Evolutionary conservation across 2,888 invertebrate genomes (phyloP).

Genomic region (Tenthredo notha): DNA sequence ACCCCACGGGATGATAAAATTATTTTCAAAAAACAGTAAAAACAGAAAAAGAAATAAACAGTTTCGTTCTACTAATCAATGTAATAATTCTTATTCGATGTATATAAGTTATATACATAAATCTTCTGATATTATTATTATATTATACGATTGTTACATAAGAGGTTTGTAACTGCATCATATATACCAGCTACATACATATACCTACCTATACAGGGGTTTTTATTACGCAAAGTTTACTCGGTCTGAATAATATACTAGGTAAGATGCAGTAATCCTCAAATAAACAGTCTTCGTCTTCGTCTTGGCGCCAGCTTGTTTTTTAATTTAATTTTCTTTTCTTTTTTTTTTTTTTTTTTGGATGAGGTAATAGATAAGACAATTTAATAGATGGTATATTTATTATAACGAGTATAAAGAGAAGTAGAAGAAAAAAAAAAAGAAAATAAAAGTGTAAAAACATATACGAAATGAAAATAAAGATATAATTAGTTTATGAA

Average conservation of each 20-base stretch:
- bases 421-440: background rate
- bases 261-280: background rate
- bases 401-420: background rate
- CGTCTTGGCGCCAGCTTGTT: background rate
- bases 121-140: no score
- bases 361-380: background rate
- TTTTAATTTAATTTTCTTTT: no score
- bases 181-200: no score
- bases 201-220: background rate
- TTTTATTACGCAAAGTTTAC: background rate
- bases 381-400: background rate
- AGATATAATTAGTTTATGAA: slow-evolving; percentile 45
- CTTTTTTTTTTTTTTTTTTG: background rate
- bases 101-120: no score
- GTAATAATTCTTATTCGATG: background rate
- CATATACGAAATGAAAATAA: background rate
- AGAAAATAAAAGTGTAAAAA: no score
- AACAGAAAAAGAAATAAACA: background rate
- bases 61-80: background rate
- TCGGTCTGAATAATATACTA: background rate
- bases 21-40: background rate
- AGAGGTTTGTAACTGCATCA: background rate
- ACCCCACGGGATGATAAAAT: background rate
- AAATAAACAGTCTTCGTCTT: background rate
- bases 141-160: no score